Evolutionary conservation across 92 coral and sea anemone genomes (phyloP).

Genomic region (Muricea muricata): DNA sequence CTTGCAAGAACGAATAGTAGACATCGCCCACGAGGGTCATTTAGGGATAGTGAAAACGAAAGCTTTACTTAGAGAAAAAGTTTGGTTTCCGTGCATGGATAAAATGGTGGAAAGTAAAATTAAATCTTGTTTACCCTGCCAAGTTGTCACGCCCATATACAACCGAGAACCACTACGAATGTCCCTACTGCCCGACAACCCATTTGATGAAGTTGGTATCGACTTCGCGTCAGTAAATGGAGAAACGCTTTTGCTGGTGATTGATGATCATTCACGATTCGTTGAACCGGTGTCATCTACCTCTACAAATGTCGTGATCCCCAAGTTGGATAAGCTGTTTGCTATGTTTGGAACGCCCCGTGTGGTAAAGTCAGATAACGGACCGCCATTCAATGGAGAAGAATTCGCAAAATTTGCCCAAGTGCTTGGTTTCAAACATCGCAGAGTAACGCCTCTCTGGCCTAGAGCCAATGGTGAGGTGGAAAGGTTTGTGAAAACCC

Average conservation of each 20-base stretch:
- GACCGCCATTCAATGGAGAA: slow-evolving; percentile 65
- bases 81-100: slow-evolving; percentile 72
- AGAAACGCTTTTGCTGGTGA: slow-evolving; percentile 18
- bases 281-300: slow-evolving; percentile 8
- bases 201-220: slow-evolving; percentile 65
- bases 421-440: slow-evolving; percentile 46
- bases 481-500: background rate
- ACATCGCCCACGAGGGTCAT: slow-evolving; percentile 71
- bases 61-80: slow-evolving; percentile 58
- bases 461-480: slow-evolving; percentile 1
- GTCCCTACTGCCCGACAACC: slow-evolving; percentile 65
- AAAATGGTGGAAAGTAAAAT: slow-evolving; percentile 55
- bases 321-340: slow-evolving; percentile 57
- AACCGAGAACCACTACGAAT: slow-evolving; percentile 70
- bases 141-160: slow-evolving; percentile 47
- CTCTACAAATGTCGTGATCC: slow-evolving; percentile 25
- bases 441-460: background rate
- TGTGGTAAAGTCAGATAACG: slow-evolving; percentile 57
- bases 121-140: slow-evolving; percentile 62
- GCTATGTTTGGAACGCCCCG: slow-evolving; percentile 52
- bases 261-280: slow-evolving; percentile 45
- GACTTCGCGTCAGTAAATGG: slow-evolving; percentile 50
- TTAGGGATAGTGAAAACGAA: slow-evolving; percentile 62
- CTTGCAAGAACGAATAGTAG: slow-evolving; percentile 48
- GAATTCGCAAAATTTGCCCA: slow-evolving; percentile 48